phyloP scores from a whole-genome alignment of 1,140 invertebrate genomes.

The Drosophila orosa region DNA sequence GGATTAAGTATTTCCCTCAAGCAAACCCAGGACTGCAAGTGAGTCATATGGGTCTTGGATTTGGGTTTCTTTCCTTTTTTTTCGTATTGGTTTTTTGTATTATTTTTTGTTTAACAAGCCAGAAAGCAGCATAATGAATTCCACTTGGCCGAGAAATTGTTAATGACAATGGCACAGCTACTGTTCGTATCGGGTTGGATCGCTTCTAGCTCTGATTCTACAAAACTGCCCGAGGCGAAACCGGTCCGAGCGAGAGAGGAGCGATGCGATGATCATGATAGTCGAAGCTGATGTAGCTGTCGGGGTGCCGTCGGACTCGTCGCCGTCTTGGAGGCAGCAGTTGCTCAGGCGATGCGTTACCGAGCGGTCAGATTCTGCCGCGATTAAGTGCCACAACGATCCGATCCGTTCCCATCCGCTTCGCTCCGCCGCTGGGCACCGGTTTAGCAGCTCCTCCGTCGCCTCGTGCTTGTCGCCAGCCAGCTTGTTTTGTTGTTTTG shows the following conservation, averaged over 20 bases:
- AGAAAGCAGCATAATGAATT: slow-evolving; percentile 3
- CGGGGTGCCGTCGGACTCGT: neutral
- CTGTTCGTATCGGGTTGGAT: slow-evolving; percentile 9
- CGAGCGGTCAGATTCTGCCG: slow-evolving; percentile 33
- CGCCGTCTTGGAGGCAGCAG: slow-evolving; percentile 4
- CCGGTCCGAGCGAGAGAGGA: slow-evolving; percentile 14
- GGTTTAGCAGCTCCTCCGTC: slow-evolving; percentile 11
- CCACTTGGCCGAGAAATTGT: neutral
- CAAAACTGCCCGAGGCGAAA: neutral
- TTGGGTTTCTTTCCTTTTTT: too few relatives aligned
- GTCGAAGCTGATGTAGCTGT: neutral
- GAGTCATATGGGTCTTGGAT: neutral
- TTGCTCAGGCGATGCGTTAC: slow-evolving; percentile 28
- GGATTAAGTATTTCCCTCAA: neutral
- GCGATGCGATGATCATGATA: slow-evolving; percentile 4
- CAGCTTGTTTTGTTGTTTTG: neutral
- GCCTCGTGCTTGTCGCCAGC: neutral
- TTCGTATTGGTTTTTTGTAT: too few relatives aligned
- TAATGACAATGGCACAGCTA: slow-evolving; percentile 1
- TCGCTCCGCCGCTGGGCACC: slow-evolving; percentile 9
- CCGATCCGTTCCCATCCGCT: neutral
- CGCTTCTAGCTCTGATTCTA: slow-evolving; percentile 7
- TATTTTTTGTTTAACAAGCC: neutral
- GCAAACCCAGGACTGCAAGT: neutral
- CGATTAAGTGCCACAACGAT: neutral